A percentile compares a stretch with the other conserved stretches of the same genome.
Conservation (phyloP, 2,797 vertebrate genomes). For the Mormyrus proboscirostris region DNA sequence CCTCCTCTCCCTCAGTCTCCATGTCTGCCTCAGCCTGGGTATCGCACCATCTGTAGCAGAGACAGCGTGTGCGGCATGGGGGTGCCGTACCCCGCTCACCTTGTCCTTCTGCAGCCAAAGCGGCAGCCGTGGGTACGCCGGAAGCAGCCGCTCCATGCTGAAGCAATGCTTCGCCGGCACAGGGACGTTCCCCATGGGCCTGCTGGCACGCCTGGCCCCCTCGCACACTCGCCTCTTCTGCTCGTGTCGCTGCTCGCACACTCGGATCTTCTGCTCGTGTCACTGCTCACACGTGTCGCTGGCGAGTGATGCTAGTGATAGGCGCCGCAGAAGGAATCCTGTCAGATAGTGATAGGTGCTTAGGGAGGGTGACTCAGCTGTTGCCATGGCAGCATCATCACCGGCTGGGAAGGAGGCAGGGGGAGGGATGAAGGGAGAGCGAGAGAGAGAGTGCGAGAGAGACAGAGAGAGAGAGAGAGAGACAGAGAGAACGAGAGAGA, state of each 20-base stretch:
- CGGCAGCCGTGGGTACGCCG: conserved; percentile 72
- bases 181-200: conserved; percentile 76
- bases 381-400: conserved; percentile 62
- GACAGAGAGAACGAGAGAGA: conserved; percentile 5
- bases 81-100: conserved; percentile 49
- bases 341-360: conserved; percentile 37
- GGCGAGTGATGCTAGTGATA: conserved; percentile 27
- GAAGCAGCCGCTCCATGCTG: conserved; percentile 76
- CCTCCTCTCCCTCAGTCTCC: not conserved
- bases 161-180: conserved; percentile 82
- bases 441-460: conserved; percentile 5
- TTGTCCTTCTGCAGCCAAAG: conserved; percentile 64
- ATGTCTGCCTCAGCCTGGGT: not conserved
- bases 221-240: no score
- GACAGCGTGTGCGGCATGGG: no score
- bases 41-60: not conserved
- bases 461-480: conserved; percentile 10
- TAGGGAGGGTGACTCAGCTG: conserved; percentile 58
- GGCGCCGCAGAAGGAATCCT: conserved; percentile 32
- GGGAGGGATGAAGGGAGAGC: not conserved
- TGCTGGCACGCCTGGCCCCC: conserved; percentile 20
- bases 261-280: not conserved
- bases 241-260: no score
- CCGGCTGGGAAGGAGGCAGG: conserved; percentile 30
- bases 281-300: no score